Conservation (phyloP, 2,888 invertebrate species). For the Diachrysia chrysitis region DNA sequence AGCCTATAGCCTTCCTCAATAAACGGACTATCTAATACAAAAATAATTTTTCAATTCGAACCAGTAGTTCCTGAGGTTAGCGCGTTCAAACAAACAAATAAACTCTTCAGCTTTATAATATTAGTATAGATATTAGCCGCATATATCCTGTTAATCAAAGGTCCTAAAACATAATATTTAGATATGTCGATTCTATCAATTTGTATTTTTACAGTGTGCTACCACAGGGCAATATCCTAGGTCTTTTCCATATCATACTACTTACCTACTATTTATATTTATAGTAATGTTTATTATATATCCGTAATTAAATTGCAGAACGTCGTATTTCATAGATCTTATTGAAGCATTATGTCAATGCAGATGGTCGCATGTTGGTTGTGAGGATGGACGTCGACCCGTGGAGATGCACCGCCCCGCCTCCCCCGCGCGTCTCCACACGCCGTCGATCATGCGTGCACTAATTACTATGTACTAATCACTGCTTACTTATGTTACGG, state of each 20-base stretch:
- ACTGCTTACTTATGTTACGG: constrained; percentile 49
- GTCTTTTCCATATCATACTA: background rate
- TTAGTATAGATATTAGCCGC: no score
- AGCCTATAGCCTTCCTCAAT: no score
- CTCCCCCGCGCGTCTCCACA: background rate
- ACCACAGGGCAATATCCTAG: background rate
- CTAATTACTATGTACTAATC: constrained; percentile 55
- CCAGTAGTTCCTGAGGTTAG: no score
- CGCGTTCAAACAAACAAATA: no score
- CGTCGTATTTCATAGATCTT: background rate
- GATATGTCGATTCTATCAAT: background rate
- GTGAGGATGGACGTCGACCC: constrained; percentile 23
- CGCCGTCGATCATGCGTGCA: constrained; percentile 45
- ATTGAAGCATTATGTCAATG: constrained; percentile 16
- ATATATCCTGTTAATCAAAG: background rate
- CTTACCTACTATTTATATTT: background rate
- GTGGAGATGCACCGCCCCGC: constrained; percentile 6
- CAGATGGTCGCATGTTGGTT: constrained; percentile 29
- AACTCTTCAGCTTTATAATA: no score
- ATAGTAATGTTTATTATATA: background rate
- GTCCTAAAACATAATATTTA: background rate
- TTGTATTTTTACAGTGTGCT: background rate
- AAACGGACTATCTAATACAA: no score
- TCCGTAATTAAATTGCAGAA: background rate
- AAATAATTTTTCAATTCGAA: no score